Conservation (phyloP, 2,797 vertebrate species). For the Botia kubotai region DNA sequence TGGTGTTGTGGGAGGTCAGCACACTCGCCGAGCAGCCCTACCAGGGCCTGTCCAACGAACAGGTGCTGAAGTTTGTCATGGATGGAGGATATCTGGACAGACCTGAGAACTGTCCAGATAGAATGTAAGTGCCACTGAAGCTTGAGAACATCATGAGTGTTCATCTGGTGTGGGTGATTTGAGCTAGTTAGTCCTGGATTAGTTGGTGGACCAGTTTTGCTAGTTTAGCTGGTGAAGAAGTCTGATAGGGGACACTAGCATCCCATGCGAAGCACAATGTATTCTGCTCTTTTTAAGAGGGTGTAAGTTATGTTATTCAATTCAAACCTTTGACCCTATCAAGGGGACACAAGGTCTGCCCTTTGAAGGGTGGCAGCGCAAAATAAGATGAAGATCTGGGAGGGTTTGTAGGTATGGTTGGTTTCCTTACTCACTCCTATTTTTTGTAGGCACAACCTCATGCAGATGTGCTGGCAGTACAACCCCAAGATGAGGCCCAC, state of each 20-base stretch:
- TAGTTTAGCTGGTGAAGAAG: too few relatives aligned
- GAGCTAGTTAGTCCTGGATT: too few relatives aligned
- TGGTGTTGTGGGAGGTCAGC: slow-evolving; percentile 97
- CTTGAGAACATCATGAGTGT: slow-evolving; percentile 44
- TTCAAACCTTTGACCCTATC: neutral
- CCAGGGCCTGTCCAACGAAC: slow-evolving; percentile 96
- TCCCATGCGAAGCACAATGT: too few relatives aligned
- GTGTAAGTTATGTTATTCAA: too few relatives aligned
- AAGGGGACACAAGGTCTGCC: neutral
- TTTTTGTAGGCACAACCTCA: slow-evolving; percentile 85
- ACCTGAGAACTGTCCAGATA: slow-evolving; percentile 91
- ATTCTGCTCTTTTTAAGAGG: too few relatives aligned
- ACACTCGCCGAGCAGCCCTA: slow-evolving; percentile 96
- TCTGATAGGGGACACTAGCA: too few relatives aligned
- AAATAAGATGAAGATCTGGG: neutral
- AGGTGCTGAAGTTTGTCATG: slow-evolving; percentile 98
- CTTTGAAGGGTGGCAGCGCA: neutral
- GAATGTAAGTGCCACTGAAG: slow-evolving; percentile 82
- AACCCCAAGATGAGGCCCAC: slow-evolving; percentile 96
- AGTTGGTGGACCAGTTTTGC: too few relatives aligned
- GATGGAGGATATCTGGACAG: slow-evolving; percentile 94
- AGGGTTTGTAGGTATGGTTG: neutral
- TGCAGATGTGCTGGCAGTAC: slow-evolving; percentile 99
- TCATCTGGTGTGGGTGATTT: too few relatives aligned
- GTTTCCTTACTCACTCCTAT: neutral